A percentile compares a stretch with the other conserved stretches of the same genome.
These are phyloP conservation scores for Neodiprion pinetum DNA, from an alignment of 1,140 invertebrate genomes.

Conservation along the genomic window DNA sequence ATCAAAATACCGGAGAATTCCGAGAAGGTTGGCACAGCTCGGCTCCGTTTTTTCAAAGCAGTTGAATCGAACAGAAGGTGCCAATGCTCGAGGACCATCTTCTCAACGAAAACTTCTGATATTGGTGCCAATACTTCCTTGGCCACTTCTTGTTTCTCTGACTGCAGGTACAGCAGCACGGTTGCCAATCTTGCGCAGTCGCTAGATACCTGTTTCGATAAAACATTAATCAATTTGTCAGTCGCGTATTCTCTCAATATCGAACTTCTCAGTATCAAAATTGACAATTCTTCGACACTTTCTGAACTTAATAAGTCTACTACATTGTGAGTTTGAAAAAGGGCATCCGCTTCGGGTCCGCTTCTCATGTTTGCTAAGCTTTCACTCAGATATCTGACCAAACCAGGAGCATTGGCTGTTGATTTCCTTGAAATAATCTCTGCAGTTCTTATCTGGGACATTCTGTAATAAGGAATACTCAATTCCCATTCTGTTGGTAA, in stretches of 20 bases:
- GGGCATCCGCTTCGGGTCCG: slow-evolving; percentile 57
- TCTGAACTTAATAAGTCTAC: slow-evolving; percentile 60
- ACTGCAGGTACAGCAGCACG: slow-evolving; percentile 63
- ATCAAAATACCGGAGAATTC: slow-evolving; percentile 65
- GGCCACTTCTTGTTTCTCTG: slow-evolving; percentile 61
- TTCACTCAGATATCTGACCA: slow-evolving; percentile 63
- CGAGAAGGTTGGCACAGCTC: slow-evolving; percentile 61
- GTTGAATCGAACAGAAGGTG: slow-evolving; percentile 64
- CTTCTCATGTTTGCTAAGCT: slow-evolving; percentile 56
- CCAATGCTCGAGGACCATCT: slow-evolving; percentile 58
- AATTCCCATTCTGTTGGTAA: slow-evolving; percentile 63
- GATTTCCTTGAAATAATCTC: slow-evolving; percentile 60
- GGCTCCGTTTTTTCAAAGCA: slow-evolving; percentile 45
- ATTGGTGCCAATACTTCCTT: slow-evolving; percentile 58
- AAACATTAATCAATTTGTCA: slow-evolving; percentile 63
- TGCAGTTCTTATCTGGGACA: slow-evolving; percentile 61
- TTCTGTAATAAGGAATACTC: slow-evolving; percentile 69
- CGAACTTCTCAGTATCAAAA: slow-evolving; percentile 63
- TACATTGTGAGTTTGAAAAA: slow-evolving; percentile 60
- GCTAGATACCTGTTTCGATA: slow-evolving; percentile 44
- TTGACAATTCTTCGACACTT: slow-evolving; percentile 58
- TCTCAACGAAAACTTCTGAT: slow-evolving; percentile 44
- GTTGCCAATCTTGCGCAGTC: slow-evolving; percentile 58
- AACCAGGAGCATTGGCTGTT: slow-evolving; percentile 55
- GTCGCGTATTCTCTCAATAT: slow-evolving; percentile 66